phyloP scores from a whole-genome alignment of 2,113 vertebrate genomes.

The Apaloderma vittatum region DNA sequence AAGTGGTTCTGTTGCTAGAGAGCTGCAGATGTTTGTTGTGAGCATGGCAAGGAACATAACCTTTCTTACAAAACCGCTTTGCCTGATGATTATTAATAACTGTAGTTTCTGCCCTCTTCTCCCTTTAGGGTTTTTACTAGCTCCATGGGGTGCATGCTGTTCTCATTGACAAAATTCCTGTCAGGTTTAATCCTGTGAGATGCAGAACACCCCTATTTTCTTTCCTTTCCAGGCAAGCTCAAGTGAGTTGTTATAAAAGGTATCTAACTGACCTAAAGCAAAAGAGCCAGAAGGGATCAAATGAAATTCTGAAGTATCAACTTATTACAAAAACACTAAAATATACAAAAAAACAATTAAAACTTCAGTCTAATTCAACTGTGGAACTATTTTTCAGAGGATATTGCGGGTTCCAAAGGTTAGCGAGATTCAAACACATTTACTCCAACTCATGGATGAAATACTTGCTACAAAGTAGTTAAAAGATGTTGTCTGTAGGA shows the following conservation, averaged over 20 bases:
- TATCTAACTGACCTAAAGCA: not conserved
- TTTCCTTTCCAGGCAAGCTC: not conserved
- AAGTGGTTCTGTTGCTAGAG: conserved; percentile 54
- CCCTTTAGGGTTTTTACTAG: not conserved
- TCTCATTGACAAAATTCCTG: conserved; percentile 33
- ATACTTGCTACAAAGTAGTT: not conserved
- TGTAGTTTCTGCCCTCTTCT: conserved; percentile 21
- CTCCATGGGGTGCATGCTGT: not conserved
- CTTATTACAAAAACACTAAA: not conserved
- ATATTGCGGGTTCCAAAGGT: not conserved
- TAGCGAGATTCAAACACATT: not conserved
- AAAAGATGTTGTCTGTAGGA: not conserved
- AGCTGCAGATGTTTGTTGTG: conserved; percentile 55
- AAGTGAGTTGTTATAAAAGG: not conserved
- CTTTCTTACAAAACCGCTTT: conserved; percentile 42
- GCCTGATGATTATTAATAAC: conserved; percentile 55
- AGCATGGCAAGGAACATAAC: conserved; percentile 17
- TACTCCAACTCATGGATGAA: not conserved
- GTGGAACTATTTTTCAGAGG: not conserved
- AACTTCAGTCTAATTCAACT: not conserved
- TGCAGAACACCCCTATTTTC: not conserved
- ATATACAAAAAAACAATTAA: not conserved
- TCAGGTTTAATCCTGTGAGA: not conserved
- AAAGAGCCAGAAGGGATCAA: not conserved
- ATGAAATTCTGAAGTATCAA: not conserved